A percentile compares a stretch with the other conserved stretches of the same genome.
These are phyloP conservation scores for Cinara cedri DNA, from an alignment of 2,888 invertebrate species.

Conservation along the genomic window DNA sequence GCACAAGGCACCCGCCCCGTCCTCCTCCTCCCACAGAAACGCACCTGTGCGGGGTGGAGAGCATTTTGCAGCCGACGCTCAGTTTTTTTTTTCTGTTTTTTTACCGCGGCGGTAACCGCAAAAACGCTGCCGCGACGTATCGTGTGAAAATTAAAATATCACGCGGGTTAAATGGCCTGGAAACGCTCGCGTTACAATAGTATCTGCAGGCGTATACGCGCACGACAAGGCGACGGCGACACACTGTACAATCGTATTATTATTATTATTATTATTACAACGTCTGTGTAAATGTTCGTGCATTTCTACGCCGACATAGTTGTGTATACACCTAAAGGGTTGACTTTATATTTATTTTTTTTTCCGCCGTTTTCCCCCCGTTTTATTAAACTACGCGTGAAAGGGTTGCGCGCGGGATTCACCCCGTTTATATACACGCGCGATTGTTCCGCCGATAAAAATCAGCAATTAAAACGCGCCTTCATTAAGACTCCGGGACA, in stretches of 20 bases:
- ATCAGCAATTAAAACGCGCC: conserved; percentile 53
- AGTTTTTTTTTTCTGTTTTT: too few species aligned
- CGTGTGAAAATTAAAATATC: conserved; percentile 48
- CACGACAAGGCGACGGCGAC: too few species aligned
- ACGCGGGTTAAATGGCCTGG: conserved; percentile 38
- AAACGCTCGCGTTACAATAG: conserved; percentile 23
- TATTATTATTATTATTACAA: too few species aligned
- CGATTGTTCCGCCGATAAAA: conserved; percentile 48
- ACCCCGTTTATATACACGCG: conserved; percentile 18
- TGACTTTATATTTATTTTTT: conserved; percentile 40
- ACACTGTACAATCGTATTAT: too few species aligned
- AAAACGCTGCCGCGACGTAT: neutral
- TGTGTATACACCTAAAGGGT: conserved; percentile 28
- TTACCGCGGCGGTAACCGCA: neutral
- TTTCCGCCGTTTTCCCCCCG: neutral
- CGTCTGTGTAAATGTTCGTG: neutral
- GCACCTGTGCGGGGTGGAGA: too few species aligned
- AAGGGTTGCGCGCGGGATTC: conserved; percentile 39
- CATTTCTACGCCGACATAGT: conserved; percentile 27
- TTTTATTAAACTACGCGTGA: conserved; percentile 30
- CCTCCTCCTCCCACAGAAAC: too few species aligned
- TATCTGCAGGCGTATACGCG: neutral
- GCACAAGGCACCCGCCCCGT: too few species aligned
- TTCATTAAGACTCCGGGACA: conserved; percentile 47
- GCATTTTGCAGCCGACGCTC: conserved; percentile 43